Conservation (phyloP, 2,113 vertebrate genomes). For the Macrotus californicus region DNA sequence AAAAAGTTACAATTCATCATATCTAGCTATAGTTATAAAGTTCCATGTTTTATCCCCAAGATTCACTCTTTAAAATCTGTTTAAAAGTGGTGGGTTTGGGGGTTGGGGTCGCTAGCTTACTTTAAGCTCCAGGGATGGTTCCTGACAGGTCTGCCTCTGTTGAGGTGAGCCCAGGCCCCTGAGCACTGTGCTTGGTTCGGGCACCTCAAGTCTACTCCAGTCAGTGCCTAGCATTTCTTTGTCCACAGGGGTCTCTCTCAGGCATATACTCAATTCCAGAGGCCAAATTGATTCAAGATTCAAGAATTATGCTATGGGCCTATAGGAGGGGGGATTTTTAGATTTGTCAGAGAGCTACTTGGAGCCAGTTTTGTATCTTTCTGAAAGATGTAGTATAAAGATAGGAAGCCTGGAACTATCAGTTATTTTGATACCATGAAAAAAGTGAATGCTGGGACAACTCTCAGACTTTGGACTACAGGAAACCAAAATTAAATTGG, state of each 20-base stretch:
- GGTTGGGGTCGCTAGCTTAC: not conserved
- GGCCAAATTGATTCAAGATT: not conserved
- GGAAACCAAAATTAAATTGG: not conserved
- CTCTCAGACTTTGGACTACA: not conserved
- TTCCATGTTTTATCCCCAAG: not conserved
- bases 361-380: not conserved
- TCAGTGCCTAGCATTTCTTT: not conserved
- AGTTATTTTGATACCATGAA: not conserved
- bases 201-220: not conserved
- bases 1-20: slow-evolving; percentile 5
- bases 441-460: not conserved
- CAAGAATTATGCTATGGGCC: not conserved
- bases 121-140: not conserved
- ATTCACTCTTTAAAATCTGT: not conserved
- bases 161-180: not conserved
- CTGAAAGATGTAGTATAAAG: not conserved
- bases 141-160: not conserved
- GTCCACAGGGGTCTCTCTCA: not conserved
- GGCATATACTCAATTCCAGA: not conserved
- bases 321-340: not conserved
- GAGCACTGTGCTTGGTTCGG: not conserved
- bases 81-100: not conserved
- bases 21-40: not conserved
- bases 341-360: not conserved
- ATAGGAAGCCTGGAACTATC: not conserved